Evolutionary conservation across 2,797 vertebrate species (phyloP).

Genomic region (Falco novaeseelandiae): DNA sequence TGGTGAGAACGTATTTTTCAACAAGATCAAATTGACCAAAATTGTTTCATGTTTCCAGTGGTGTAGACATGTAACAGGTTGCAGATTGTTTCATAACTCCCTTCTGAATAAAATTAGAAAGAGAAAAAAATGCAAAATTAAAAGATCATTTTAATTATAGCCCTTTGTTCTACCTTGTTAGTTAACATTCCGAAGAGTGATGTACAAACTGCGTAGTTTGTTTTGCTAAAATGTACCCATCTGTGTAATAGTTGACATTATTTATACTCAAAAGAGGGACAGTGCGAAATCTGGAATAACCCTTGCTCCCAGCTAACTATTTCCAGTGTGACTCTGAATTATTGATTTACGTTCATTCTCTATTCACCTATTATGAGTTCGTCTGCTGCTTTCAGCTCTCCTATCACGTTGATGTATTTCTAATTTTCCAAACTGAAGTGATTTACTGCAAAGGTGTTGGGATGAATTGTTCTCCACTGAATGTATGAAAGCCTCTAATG

Average conservation of each 20-base stretch:
- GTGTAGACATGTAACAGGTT: background rate
- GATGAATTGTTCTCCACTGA: background rate
- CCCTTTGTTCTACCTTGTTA: slow-evolving; percentile 13
- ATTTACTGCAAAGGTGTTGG: background rate
- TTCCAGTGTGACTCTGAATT: background rate
- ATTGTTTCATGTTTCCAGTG: background rate
- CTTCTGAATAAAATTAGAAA: background rate
- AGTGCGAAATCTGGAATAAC: background rate
- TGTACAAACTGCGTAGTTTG: background rate
- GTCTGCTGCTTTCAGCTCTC: background rate
- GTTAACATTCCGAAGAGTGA: background rate
- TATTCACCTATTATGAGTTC: slow-evolving; percentile 23
- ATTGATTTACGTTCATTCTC: slow-evolving; percentile 33
- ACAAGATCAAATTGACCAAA: background rate
- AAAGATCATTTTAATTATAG: background rate
- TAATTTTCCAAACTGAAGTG: background rate
- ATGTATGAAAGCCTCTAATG: background rate
- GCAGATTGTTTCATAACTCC: background rate
- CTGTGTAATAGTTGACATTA: slow-evolving; percentile 15
- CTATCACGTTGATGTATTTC: background rate
- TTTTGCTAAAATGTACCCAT: slow-evolving; percentile 14
- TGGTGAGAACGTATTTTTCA: background rate
- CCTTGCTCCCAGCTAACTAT: background rate
- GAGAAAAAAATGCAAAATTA: background rate
- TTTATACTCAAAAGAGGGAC: slow-evolving; percentile 38